Percentiles rank a stretch among this genome's conserved stretches.
These are phyloP conservation scores for Leucopsar rothschildi DNA, from an alignment of 2,113 vertebrate species.

Conservation along the genomic window DNA sequence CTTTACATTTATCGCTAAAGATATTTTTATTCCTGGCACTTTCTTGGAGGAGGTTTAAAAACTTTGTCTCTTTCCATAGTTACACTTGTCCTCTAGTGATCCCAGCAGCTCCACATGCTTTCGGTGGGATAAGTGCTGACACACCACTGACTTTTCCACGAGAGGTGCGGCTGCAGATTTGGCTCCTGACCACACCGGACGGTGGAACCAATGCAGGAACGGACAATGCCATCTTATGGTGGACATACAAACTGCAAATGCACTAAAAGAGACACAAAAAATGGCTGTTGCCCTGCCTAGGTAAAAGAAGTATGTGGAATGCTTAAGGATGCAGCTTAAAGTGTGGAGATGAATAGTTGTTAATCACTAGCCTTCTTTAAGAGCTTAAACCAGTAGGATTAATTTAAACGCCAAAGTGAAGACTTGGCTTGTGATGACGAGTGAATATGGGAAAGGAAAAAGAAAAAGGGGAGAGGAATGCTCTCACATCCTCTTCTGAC, in stretches of 20 bases:
- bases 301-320: neutral
- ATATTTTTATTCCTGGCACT: neutral
- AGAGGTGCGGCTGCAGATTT: neutral
- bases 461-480: neutral
- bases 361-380: neutral
- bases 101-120: neutral
- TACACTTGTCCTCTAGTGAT: neutral
- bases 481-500: neutral
- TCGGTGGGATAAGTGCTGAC: neutral
- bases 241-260: neutral
- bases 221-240: constrained; percentile 13
- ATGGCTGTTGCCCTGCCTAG: neutral
- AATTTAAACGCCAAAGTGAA: neutral
- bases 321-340: neutral
- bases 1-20: neutral
- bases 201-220: neutral
- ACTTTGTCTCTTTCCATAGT: neutral
- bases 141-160: neutral
- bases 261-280: neutral
- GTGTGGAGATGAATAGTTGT: neutral
- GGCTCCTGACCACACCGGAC: neutral
- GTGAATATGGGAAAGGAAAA: neutral
- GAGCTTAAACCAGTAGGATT: neutral
- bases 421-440: neutral
- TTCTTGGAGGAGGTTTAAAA: neutral